Conservation (phyloP, 2,113 vertebrate genomes). For the Mustelus asterias region DNA sequence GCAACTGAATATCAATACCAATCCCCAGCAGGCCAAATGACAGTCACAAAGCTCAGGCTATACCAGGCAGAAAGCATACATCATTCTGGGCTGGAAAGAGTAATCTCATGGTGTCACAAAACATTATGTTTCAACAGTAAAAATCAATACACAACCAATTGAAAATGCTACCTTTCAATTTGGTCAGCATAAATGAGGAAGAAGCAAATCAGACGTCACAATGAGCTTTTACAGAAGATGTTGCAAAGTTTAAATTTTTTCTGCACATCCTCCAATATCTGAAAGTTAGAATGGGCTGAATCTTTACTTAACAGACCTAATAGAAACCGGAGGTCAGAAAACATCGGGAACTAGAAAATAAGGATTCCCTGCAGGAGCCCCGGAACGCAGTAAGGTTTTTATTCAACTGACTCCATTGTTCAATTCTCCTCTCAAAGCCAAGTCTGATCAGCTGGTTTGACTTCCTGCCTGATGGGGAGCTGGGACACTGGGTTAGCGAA, state of each 20-base stretch:
- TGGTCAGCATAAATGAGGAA: background rate
- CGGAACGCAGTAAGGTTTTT: background rate
- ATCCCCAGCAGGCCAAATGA: background rate
- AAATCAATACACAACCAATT: background rate
- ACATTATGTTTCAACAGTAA: background rate
- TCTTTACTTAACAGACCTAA: background rate
- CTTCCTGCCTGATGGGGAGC: background rate
- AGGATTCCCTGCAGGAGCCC: background rate
- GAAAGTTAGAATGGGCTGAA: background rate
- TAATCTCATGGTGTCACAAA: background rate
- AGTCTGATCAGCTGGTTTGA: background rate
- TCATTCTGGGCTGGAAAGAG: background rate
- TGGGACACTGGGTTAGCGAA: no score
- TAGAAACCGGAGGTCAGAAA: background rate
- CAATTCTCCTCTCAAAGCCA: background rate
- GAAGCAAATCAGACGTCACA: background rate
- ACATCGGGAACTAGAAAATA: background rate
- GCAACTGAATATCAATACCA: background rate
- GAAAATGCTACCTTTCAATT: background rate
- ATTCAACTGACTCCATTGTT: background rate
- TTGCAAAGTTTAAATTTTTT: background rate
- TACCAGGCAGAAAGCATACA: background rate
- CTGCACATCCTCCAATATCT: background rate
- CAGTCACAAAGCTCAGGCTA: background rate
- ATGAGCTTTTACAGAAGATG: background rate